Conservation (phyloP, 2,797 vertebrate species). For the Spinibarbus caldwelli region DNA sequence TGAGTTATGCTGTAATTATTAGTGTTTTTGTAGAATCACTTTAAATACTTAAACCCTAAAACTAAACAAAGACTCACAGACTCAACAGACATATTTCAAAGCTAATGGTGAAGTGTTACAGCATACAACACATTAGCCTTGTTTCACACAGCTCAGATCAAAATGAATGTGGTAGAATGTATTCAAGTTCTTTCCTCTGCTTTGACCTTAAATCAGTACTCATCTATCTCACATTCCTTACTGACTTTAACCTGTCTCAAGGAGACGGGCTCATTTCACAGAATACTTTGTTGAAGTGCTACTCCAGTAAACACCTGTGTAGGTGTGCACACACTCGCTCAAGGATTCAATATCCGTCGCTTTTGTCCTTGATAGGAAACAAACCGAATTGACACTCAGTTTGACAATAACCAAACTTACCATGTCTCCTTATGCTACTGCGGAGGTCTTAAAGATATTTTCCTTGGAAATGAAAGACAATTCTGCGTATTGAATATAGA, state of each 20-base stretch:
- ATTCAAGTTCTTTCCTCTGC: background rate
- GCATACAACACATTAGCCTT: background rate
- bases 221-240: conserved; percentile 16
- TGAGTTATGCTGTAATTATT: no score
- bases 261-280: conserved; percentile 3
- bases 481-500: background rate
- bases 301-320: background rate
- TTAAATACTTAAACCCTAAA: no score
- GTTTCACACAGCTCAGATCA: background rate
- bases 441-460: background rate
- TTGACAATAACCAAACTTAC: background rate
- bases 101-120: background rate
- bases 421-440: background rate
- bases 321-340: background rate
- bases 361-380: conserved; percentile 12
- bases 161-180: background rate
- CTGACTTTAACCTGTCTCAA: background rate
- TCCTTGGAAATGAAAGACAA: background rate
- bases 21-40: no score
- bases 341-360: background rate
- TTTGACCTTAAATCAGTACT: conserved; percentile 15
- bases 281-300: background rate
- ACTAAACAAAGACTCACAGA: no score
- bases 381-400: conserved; percentile 1
- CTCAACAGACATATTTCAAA: background rate